phyloP scores from a whole-genome alignment of 2,888 invertebrate genomes.

The Lycia hirtaria region DNA sequence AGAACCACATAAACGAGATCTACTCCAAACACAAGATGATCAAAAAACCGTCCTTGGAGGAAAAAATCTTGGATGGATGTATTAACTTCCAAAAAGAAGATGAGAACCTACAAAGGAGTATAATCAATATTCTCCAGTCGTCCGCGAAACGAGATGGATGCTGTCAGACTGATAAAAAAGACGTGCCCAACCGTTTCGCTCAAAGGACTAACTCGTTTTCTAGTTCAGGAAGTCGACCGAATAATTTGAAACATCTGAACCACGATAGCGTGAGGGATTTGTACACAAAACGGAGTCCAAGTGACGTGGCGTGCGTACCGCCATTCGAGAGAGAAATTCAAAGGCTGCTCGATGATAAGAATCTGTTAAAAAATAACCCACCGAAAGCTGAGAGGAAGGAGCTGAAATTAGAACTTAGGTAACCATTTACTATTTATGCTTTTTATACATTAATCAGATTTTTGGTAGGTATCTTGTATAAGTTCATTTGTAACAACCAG shows the following conservation, averaged over 20 bases:
- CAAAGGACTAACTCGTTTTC: slow-evolving; percentile 82
- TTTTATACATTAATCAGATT: no score
- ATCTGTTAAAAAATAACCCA: slow-evolving; percentile 86
- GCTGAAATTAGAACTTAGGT: slow-evolving; percentile 85
- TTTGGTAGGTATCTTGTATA: no score
- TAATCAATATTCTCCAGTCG: slow-evolving; percentile 82
- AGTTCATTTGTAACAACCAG: no score
- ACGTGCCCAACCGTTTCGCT: slow-evolving; percentile 71
- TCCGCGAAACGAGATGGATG: slow-evolving; percentile 87
- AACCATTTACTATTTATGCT: slow-evolving; percentile 32
- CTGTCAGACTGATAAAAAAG: slow-evolving; percentile 89
- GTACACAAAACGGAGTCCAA: slow-evolving; percentile 77
- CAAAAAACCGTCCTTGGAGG: slow-evolving; percentile 73
- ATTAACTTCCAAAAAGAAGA: slow-evolving; percentile 77
- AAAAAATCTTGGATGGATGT: slow-evolving; percentile 71
- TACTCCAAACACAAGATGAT: slow-evolving; percentile 75
- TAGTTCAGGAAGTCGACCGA: slow-evolving; percentile 79
- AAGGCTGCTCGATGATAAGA: slow-evolving; percentile 90
- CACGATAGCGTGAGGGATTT: slow-evolving; percentile 78
- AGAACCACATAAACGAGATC: slow-evolving; percentile 70
- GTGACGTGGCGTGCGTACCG: slow-evolving; percentile 83
- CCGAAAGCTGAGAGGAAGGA: slow-evolving; percentile 87
- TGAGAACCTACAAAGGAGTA: slow-evolving; percentile 78
- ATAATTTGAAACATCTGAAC: slow-evolving; percentile 83
- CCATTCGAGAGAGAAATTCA: slow-evolving; percentile 93